Base-by-base conservation (phyloP, 2,888 invertebrate genomes). In the Agrilus mali region DNA sequence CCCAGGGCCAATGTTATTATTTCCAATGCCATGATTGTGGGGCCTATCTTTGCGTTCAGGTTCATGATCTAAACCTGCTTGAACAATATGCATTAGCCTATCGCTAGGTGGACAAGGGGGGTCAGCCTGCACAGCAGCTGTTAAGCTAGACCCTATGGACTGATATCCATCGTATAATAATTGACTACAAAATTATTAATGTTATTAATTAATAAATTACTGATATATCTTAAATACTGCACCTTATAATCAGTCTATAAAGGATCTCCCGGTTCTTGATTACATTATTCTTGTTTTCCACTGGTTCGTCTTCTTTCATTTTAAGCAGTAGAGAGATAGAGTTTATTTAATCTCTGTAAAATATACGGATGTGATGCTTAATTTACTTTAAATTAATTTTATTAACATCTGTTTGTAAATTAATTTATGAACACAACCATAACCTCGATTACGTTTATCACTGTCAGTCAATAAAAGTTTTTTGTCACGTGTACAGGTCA, bases 81-180 rank as follows among this genome's bases (percentile, higher is more conserved):
- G 74, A 70, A 92, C 83, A 0, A 97, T 69, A 58, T 94, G 86
- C 13, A 92, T 70, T 1, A 97, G 71, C 49, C 90, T 78, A 64
- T 98, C 97, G 33, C 97, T 97, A 0, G 94, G 98, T 0, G 97
- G 90, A 60, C 95, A 95, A 0, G 90, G 85, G 27, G 93, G 92
- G 54, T 94, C 90, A 0, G 93, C 87, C 58, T 93, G 87, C 0
- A 92, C 86, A 31, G 85, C 72, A 41, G 82, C 78, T 1, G 92
- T 82, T 44, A 98, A 66, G 40, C 80, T 84, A 1, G 89, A 81
- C 0, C 95, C 97, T 40, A 96, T 72, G n/a, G 82, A 80, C 63
- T 94, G 92, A 64, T 93, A 85, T 0, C 97, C 97, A 78, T 98
- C 98, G 61, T 98, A 97, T 66, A 88, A 92, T 41, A 99, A 71